These are phyloP conservation scores for Elanoides forficatus DNA, from an alignment of 2,113 vertebrate genomes.

Conservation along the genomic window DNA sequence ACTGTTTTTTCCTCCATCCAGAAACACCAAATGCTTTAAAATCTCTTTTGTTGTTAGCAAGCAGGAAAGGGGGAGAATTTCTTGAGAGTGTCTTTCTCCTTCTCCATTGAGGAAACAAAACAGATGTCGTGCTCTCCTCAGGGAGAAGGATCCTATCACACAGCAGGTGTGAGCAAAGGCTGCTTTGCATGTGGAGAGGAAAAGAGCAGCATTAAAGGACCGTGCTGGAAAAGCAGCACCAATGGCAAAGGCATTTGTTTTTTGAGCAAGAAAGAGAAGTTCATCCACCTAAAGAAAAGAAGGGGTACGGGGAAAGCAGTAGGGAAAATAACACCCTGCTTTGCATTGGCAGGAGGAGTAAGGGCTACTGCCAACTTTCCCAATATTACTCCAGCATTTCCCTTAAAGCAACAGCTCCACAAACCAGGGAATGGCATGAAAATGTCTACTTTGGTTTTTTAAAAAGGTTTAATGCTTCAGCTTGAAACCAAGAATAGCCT, in stretches of 20 bases:
- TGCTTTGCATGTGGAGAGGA: neutral
- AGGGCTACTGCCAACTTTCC: neutral
- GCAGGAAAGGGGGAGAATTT: constrained; percentile 25
- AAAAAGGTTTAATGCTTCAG: neutral
- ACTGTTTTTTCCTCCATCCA: constrained; percentile 1
- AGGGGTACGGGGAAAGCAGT: neutral
- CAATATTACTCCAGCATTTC: neutral
- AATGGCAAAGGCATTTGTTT: neutral
- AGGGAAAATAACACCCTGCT: neutral
- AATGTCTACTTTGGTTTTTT: neutral
- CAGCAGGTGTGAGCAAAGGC: constrained; percentile 20
- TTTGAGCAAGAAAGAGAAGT: neutral
- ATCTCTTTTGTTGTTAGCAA: constrained; percentile 7
- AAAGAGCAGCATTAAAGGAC: neutral
- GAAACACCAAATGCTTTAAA: constrained; percentile 24
- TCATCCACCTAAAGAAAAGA: neutral
- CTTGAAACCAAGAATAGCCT: neutral
- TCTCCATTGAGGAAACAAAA: neutral
- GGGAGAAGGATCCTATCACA: constrained; percentile 25
- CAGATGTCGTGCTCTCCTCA: constrained; percentile 29
- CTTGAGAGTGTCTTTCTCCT: neutral
- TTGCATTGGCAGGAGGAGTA: constrained; percentile 19
- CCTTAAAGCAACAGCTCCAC: constrained; percentile 1
- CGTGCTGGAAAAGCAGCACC: neutral
- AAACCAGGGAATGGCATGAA: neutral